Base-by-base conservation (phyloP, 2,113 vertebrate genomes). In the Jaculus jaculus region DNA sequence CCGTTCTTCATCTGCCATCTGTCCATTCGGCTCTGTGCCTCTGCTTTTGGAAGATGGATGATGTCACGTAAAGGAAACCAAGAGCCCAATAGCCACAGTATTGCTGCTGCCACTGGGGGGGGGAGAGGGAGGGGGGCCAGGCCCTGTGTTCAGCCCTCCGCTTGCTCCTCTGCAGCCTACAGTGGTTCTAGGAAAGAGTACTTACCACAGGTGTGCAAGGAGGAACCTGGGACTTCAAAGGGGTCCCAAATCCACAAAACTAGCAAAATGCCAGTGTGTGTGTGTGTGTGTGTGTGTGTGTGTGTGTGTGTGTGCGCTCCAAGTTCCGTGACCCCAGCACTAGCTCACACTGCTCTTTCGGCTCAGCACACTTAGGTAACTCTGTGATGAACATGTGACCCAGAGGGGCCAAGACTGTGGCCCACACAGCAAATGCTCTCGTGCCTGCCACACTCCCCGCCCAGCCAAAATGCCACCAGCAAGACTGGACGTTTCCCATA, bases 111-210 rank as follows among this genome's bases (percentile, higher is more conserved):
- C 15, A 37, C 15, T 8, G 1, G 5, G n/a, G n/a, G n/a, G n/a
- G n/a, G n/a, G n/a, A n/a, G n/a, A n/a, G n/a, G n/a, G n/a, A n/a
- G n/a, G n/a, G n/a, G n/a, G n/a, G 34, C 21, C 69, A 30, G 66
- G 73, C 60, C 0, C 68, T 12, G 9, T 5, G 13, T 18, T 51
- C 10, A 10, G n/a, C 37, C 24, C 84, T 39, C 20, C 7, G 12
- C 1, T 0, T 0, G 1, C 20, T 5, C 51, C 84, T 32, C 12
- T 11, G 54, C 17, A 26, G 58, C 39, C n/a, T 28, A 28, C 6
- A 20, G 71, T 0, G 0, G 23, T 42, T 13, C 73, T 2, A 20
- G 12, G 51, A 39, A 51, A 82, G 85, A n/a, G 58, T 7, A 39
- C 7, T 17, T 12, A 15, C 15, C n/a, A 4, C 66, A 78, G 0